Percentiles rank a stretch among this genome's conserved stretches.
phyloP scores from a whole-genome alignment of 2,888 invertebrate species.

The Pachymerium ferrugineum region DNA sequence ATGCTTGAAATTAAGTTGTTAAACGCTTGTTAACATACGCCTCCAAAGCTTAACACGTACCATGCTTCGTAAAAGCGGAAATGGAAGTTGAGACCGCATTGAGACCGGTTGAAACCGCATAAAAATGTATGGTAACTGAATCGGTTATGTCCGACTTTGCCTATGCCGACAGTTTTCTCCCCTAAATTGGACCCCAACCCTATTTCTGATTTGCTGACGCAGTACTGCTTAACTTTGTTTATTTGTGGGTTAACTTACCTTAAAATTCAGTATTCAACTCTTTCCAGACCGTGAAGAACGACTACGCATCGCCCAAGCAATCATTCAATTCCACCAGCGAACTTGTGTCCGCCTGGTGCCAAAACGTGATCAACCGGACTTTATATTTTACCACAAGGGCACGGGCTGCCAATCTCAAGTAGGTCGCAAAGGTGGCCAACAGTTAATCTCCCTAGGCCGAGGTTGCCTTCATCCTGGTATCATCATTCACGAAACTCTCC shows the following conservation, averaged over 20 bases:
- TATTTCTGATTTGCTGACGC: too few species aligned
- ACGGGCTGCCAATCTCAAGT: constrained; percentile 52
- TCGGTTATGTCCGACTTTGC: too few species aligned
- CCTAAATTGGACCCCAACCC: too few species aligned
- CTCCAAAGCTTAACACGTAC: too few species aligned
- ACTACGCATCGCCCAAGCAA: constrained; percentile 49
- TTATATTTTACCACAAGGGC: constrained; percentile 43
- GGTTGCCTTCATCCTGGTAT: constrained; percentile 50
- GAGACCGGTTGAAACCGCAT: too few species aligned
- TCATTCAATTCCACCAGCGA: constrained; percentile 49
- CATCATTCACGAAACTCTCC: constrained; percentile 52
- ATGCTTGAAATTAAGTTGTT: too few species aligned
- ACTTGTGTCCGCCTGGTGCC: constrained; percentile 45
- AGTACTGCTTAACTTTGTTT: too few species aligned
- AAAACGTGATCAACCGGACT: constrained; percentile 42
- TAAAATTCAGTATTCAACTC: neutral
- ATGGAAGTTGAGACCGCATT: too few species aligned
- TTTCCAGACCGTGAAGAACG: constrained; percentile 41
- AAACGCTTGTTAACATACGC: too few species aligned
- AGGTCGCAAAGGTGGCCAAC: constrained; percentile 52
- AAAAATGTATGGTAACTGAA: too few species aligned
- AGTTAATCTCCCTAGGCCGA: constrained; percentile 50
- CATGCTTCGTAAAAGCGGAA: too few species aligned
- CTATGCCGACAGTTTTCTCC: too few species aligned
- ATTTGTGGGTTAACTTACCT: neutral